Conservation (phyloP, 2,797 vertebrate species). For the Mionectes olivaceus region DNA sequence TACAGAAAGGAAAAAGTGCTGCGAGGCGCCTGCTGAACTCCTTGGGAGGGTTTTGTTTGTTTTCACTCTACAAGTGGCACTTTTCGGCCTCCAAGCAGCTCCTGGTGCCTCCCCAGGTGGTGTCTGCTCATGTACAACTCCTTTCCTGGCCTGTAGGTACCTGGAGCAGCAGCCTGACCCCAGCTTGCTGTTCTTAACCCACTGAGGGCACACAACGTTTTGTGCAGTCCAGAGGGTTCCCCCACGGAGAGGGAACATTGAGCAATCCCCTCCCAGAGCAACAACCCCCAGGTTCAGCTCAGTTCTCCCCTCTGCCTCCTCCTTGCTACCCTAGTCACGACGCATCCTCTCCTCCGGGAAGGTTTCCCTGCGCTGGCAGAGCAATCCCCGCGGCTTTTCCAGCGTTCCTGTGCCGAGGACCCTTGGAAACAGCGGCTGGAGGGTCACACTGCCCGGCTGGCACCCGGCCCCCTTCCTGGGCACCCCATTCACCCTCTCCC, state of each 20-base stretch:
- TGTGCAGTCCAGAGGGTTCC: neutral
- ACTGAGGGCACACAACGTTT: rapidly evolving
- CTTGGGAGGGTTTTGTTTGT: neutral
- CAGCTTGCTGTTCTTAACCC: neutral
- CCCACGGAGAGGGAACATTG: neutral
- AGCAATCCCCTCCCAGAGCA: neutral
- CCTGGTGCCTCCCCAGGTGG: neutral
- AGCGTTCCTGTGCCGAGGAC: neutral
- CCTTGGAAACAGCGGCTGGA: neutral
- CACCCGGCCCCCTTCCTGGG: conserved; percentile 54
- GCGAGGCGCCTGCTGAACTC: neutral
- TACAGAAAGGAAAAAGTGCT: neutral
- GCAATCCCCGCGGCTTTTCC: neutral
- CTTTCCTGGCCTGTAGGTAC: neutral
- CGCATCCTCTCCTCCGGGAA: conserved; percentile 20
- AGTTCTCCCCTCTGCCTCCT: neutral
- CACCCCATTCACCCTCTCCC: conserved; percentile 14
- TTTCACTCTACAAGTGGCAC: neutral
- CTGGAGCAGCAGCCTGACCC: neutral
- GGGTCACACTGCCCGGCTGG: conserved; percentile 29
- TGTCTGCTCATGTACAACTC: rapidly evolving
- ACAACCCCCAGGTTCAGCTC: neutral
- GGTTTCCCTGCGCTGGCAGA: neutral
- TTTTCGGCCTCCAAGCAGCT: neutral
- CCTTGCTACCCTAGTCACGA: neutral